Evolutionary conservation across 2,888 invertebrate species (phyloP), one percentile per base, ranked within the genome.

Genomic region (Lasioglossum oenotherae): DNA sequence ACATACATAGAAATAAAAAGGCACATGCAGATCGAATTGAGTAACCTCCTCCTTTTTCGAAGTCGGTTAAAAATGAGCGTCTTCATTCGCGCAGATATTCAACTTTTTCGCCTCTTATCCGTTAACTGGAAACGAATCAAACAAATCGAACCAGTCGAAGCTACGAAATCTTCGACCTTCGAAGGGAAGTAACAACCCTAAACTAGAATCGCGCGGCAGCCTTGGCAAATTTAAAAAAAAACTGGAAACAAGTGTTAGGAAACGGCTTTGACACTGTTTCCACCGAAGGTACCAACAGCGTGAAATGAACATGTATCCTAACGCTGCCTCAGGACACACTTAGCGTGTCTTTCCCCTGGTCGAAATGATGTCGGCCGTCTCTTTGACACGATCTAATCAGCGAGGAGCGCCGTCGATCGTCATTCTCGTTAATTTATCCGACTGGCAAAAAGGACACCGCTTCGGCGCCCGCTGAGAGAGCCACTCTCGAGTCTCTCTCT

Each of bases 401-500:
- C 67, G 60, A 49, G n/a, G 67, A 23, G 79, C 16, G 49, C 23
- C 44, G 60, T 73, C 38, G 67, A 64, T 27, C 35, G 38, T 69
- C 27, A 12, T 72, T 41, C 19, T 74, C 41, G 57, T 64, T 49
- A 74, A 76, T 81, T 81, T 57, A 19, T 41, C 38, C 74, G 31
- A n/a, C 31, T 41, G 71, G 53, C 53, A 38, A 81, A 69, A 44
- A 60, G 46, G 31, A 38, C 38, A 31, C 46, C 41, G n/a, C 60
- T 73, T 35, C 14, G 35, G 8, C 49, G 76, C 35, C 74, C 49
- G 53, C 41, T 16, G 64, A 64, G 78, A 73, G 79, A 69, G 60
- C 44, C 74, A 71, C 23, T 69, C 71, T 79, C 82, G 38, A 71
- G 38, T 27, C 76, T 67, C 64, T 60, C 35, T 38, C 71, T 71